Evolutionary conservation across 2,113 vertebrate species (phyloP), one percentile per base, ranked within the genome.

Genomic region (Apteryx owenii): DNA sequence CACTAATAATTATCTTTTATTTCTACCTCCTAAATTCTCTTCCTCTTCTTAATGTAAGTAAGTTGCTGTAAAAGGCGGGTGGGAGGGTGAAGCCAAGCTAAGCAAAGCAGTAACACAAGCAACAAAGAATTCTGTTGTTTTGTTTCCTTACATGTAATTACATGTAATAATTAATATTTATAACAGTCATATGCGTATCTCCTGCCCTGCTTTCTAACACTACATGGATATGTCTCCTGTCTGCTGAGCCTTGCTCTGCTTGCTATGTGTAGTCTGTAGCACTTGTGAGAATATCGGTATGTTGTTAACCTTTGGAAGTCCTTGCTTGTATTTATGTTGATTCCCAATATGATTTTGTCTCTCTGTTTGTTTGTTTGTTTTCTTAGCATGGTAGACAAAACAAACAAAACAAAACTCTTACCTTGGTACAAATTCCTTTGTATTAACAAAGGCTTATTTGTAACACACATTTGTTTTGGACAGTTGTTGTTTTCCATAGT

Each of bases 181-280:
- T 77, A 77, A 79, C 53, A n/a, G 46, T 90, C 11, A 28, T 79
- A 64, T 91, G 93, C 87, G 40, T 96, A 91, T 84, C 94, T 96
- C 53, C 19, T 79, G 92, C 96, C 89, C 89, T 89, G 61, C 95
- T 96, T 97, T 98, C 98, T 98, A 98, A 98, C 97, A 92, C 90
- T 86, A 87, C 76, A 82, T 21, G 80, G 81, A 75, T 97, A 96
- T 71, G 86, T 97, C 94, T 99, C 99, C 99, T 99, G 99, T 99
- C 99, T 99, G 99, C 98, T 99, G 98, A 99, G 99, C 99, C 99
- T 98, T 98, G 98, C 98, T 98, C 86, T 94, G 56, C 90, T 91
- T 88, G 86, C 93, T 93, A 0, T 64, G 72, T 94, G 90, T 89
- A 78, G 90, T 96, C 85, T 95, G 75, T 95, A 81, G 70, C 82